These are phyloP conservation scores for Buphagus erythrorhynchus DNA, from an alignment of 2,797 vertebrate genomes.

Conservation along the genomic window DNA sequence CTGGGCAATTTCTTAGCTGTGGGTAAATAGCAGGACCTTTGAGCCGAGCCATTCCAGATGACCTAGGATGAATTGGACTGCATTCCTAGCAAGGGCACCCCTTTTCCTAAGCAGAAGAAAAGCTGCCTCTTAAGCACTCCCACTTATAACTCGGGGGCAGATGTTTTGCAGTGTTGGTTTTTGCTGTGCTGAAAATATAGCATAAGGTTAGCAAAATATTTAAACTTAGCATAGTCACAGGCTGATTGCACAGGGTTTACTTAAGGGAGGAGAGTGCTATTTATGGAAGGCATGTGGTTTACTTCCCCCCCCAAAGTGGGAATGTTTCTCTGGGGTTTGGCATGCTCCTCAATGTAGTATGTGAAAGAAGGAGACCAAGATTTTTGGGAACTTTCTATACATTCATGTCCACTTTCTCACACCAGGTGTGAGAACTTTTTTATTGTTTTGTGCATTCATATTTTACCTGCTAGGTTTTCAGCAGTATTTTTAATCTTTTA, in stretches of 20 bases:
- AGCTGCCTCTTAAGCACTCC: not conserved
- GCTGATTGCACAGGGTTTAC: constrained; percentile 30
- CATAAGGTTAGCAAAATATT: constrained; percentile 50
- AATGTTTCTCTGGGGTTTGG: constrained; percentile 70
- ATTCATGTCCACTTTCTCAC: not conserved
- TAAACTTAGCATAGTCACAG: not conserved
- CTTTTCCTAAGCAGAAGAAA: not conserved
- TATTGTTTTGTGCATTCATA: constrained; percentile 31
- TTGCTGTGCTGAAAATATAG: constrained; percentile 13
- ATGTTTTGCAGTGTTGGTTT: not conserved
- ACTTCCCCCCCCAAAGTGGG: constrained; percentile 13
- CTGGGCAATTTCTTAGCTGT: not conserved
- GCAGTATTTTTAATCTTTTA: constrained; percentile 37
- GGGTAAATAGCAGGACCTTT: not conserved
- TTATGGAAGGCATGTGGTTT: constrained; percentile 72
- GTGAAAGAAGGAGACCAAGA: constrained; percentile 48
- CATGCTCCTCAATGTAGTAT: not conserved
- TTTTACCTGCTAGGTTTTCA: constrained; percentile 52
- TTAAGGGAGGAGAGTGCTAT: constrained; percentile 66
- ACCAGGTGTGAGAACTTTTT: constrained; percentile 45
- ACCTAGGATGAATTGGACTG: not conserved
- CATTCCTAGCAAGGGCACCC: not conserved
- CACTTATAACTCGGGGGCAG: not conserved
- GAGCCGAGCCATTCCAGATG: not conserved
- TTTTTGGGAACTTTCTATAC: constrained; percentile 39